Evolutionary conservation across 2,888 invertebrate species (phyloP).

Genomic region (Megalurothrips usitatus): DNA sequence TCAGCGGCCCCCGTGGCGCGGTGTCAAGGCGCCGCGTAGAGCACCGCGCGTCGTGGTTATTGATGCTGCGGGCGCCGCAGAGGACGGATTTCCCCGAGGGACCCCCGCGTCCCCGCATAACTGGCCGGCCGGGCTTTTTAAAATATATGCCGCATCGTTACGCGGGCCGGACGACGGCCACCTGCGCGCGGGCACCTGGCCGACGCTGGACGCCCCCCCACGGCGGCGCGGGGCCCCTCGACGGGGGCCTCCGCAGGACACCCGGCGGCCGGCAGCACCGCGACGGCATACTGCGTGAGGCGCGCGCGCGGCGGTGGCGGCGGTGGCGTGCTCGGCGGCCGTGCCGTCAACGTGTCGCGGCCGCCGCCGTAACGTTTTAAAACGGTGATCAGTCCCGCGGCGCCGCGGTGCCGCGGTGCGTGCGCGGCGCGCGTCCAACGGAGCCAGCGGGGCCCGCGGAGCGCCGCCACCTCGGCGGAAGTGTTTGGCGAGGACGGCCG

Average conservation of each 20-base stretch:
- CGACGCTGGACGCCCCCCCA: too few species aligned
- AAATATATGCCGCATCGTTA: neutral
- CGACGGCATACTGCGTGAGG: too few species aligned
- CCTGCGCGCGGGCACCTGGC: too few species aligned
- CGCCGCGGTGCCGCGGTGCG: neutral
- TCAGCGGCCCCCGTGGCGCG: neutral
- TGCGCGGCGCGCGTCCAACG: neutral
- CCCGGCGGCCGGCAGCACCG: too few species aligned
- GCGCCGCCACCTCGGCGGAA: too few species aligned
- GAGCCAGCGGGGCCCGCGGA: too few species aligned
- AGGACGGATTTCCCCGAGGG: neutral
- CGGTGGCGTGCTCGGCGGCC: conserved; percentile 11
- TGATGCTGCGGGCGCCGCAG: too few species aligned
- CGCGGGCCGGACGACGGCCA: neutral
- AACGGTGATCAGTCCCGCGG: neutral
- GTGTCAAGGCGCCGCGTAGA: neutral
- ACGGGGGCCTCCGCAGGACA: too few species aligned
- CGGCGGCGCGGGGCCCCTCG: too few species aligned
- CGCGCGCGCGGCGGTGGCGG: neutral
- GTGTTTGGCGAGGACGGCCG: too few species aligned
- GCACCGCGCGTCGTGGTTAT: neutral
- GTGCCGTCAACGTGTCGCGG: neutral
- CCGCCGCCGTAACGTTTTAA: neutral
- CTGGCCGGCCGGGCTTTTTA: neutral
- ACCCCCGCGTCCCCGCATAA: neutral